Conservation (phyloP, 1,140 invertebrate species). For the Drosophila truncata region DNA sequence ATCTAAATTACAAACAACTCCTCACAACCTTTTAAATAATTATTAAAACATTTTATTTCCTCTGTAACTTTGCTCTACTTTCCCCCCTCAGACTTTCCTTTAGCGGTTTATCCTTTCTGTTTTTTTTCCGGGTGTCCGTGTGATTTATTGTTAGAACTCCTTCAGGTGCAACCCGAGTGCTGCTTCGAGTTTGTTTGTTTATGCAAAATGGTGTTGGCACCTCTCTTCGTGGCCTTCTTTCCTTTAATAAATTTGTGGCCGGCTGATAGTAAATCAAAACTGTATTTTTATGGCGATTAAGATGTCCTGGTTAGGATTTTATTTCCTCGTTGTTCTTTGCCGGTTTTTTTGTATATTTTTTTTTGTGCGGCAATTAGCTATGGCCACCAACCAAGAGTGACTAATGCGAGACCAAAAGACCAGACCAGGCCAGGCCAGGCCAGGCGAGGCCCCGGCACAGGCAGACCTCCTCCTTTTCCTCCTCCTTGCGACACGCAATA, state of each 20-base stretch:
- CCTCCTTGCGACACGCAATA: conserved; percentile 73
- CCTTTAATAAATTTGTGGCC: conserved; percentile 10
- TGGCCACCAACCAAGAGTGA: conserved; percentile 62
- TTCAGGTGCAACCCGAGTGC: conserved; percentile 48
- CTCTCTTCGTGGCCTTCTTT: conserved; percentile 18
- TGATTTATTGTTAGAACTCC: conserved; percentile 66
- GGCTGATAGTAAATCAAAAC: conserved; percentile 73
- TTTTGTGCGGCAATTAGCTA: conserved; percentile 48
- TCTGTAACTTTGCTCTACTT: conserved; percentile 32
- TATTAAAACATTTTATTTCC: not conserved
- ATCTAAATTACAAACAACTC: too few species aligned
- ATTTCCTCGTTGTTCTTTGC: conserved; percentile 20
- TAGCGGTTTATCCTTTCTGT: conserved; percentile 34
- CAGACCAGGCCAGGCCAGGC: conserved; percentile 6
- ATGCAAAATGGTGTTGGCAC: conserved; percentile 72
- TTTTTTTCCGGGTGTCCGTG: conserved; percentile 14
- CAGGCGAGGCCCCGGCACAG: not conserved
- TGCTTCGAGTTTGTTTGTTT: conserved; percentile 9
- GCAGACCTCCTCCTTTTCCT: conserved; percentile 23
- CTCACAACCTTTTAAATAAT: too few species aligned
- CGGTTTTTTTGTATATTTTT: not conserved
- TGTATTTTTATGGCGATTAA: conserved; percentile 73
- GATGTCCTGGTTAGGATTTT: conserved; percentile 63
- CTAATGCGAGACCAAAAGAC: conserved; percentile 45
- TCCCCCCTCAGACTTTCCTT: conserved; percentile 26